Base-by-base conservation (phyloP, 2,888 invertebrate species). In the Dolomedes plantarius region DNA sequence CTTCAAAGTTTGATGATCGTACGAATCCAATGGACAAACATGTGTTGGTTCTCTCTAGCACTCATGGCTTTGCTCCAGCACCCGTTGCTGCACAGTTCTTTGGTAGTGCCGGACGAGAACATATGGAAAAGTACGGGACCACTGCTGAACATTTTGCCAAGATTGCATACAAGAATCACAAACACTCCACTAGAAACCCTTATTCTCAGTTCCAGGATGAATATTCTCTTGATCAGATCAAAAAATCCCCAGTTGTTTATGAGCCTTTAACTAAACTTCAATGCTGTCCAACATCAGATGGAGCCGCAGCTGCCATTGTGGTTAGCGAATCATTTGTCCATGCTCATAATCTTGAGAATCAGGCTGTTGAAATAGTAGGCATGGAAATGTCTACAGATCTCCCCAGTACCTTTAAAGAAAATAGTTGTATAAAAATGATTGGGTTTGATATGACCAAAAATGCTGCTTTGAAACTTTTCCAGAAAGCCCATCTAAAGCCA, bases 281-380 rank as follows among this genome's bases (percentile, higher is more conserved):
- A 91, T 99, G 99, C 91, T 98, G 98, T 91, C 99, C 99, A 0
- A 99, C 99, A 0, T 98, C 98, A 68, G 98, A 99, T 92, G 99
- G 99, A n/a, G 94, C 97, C 0, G 99, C 97, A 29, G 98, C 98
- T 29, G 98, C 95, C 0, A 94, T 99, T 86, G 90, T 99, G 62
- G 98, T 95, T 88, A 97, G 96, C 11, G 98, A 99, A 92, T 94
- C 95, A 16, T 99, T 98, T 91, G 97, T 99, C 0, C 94, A 93
- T 86, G 93, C 94, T 39, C 95, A 97, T 90, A 95, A 95, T 6
- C 93, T 99, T 16, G 95, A 97, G 91, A 92, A 93, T 0, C 95
- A 95, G 91, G 99, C 99, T 19, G 96, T 99, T 0, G 98, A 99
- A 92, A 98, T 99, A 89, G 91, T 98, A 76, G 98, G 96, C 31